Evolutionary conservation across 2,797 vertebrate species (phyloP).

Genomic region (Tapirus indicus): DNA sequence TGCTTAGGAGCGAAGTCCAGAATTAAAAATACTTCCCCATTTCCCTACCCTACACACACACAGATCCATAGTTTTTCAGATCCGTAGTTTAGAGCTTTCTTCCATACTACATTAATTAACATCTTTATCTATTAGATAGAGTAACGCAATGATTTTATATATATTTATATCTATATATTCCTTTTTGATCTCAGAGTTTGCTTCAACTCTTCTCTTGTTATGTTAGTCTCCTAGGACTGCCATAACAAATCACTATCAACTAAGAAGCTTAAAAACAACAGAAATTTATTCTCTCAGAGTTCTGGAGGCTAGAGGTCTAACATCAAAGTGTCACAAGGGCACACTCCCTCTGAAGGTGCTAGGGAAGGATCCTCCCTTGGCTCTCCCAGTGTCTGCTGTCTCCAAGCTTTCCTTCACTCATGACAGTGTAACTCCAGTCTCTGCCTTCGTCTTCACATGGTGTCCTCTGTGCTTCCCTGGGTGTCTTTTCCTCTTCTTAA

Average conservation of each 20-base stretch:
- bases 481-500: not conserved
- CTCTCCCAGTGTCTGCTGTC: not conserved
- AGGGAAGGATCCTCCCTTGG: no score
- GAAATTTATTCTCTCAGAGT: not conserved
- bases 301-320: not conserved
- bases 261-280: not conserved
- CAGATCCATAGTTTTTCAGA: not conserved
- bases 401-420: not conserved
- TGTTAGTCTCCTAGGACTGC: not conserved
- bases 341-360: not conserved
- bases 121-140: not conserved
- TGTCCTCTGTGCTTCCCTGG: not conserved
- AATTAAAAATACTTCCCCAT: not conserved
- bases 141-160: not conserved
- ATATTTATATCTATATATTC: not conserved
- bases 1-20: not conserved
- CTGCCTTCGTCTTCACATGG: not conserved
- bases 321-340: not conserved
- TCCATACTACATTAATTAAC: not conserved
- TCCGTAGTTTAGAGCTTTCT: not conserved
- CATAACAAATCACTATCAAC: not conserved
- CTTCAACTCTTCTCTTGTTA: not conserved
- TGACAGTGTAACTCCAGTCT: not conserved
- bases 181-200: not conserved
- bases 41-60: not conserved